Evolutionary conservation across 2,113 vertebrate genomes (phyloP).

Genomic region (Prochilodus magdalenae): DNA sequence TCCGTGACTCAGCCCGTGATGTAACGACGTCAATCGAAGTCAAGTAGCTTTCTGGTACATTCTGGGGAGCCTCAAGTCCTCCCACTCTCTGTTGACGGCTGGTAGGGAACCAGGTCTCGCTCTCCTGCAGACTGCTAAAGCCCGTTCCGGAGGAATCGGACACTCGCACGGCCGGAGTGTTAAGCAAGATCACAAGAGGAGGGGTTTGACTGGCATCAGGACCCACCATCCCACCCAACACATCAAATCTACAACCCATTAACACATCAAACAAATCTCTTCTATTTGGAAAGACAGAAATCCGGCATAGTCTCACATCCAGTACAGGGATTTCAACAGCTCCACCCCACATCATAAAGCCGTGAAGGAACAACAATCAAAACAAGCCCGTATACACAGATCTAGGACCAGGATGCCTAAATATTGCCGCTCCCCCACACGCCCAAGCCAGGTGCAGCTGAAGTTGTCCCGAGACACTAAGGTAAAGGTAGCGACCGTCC

Average conservation of each 20-base stretch:
- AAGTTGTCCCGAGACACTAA: neutral
- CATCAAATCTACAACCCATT: too few species aligned
- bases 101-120: conserved; percentile 26
- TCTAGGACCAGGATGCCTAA: neutral
- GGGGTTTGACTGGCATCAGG: neutral
- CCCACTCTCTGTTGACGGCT: conserved; percentile 31
- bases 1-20: conserved; percentile 56
- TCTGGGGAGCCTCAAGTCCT: conserved; percentile 14
- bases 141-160: neutral
- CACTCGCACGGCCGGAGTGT: neutral
- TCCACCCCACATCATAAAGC: too few species aligned
- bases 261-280: neutral
- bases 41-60: neutral
- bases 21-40: conserved; percentile 52
- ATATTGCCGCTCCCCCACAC: neutral
- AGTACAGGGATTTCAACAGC: too few species aligned
- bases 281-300: too few species aligned
- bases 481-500: neutral
- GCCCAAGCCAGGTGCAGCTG: neutral
- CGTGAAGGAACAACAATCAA: neutral
- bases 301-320: too few species aligned
- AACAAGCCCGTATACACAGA: neutral
- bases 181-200: neutral
- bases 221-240: too few species aligned
- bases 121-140: conserved; percentile 14